These are phyloP conservation scores for Cassiopea andromeda DNA, from an alignment of 30 jellyfish, hydroid and myxozoan species.

Conservation along the genomic window DNA sequence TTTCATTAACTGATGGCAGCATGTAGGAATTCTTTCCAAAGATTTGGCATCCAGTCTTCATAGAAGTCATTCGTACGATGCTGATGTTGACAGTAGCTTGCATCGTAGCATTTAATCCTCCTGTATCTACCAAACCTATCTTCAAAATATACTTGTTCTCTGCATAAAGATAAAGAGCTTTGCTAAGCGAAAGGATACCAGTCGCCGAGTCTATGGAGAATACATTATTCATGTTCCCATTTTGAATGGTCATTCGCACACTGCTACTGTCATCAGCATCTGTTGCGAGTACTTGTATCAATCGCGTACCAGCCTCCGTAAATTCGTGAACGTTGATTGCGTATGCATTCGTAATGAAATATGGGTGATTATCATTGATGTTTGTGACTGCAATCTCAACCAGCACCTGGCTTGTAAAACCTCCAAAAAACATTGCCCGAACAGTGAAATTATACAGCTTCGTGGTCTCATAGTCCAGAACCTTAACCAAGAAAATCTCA, in stretches of 20 bases:
- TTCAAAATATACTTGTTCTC: slow-evolving; percentile 38
- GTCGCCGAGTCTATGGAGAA: slow-evolving; percentile 63
- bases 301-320: slow-evolving; percentile 67
- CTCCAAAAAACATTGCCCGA: slow-evolving; percentile 79
- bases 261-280: slow-evolving; percentile 70
- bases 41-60: slow-evolving; percentile 61
- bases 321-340: slow-evolving; percentile 69
- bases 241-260: slow-evolving; percentile 49
- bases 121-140: slow-evolving; percentile 63
- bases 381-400: slow-evolving; percentile 65
- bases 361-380: slow-evolving; percentile 72
- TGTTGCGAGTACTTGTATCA: slow-evolving; percentile 61
- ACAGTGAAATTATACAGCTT: slow-evolving; percentile 68
- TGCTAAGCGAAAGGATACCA: slow-evolving; percentile 68
- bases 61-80: slow-evolving; percentile 55
- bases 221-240: slow-evolving; percentile 72
- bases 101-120: slow-evolving; percentile 46
- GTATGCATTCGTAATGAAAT: slow-evolving; percentile 30
- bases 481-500: slow-evolving; percentile 35
- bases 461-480: slow-evolving; percentile 73
- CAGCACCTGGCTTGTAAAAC: slow-evolving; percentile 46
- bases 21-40: slow-evolving; percentile 38
- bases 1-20: slow-evolving; percentile 37
- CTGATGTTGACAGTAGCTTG: slow-evolving; percentile 53
- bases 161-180: slow-evolving; percentile 46